Evolutionary conservation across 2,888 invertebrate genomes (phyloP).

Genomic region (Gastrophysa polygoni): DNA sequence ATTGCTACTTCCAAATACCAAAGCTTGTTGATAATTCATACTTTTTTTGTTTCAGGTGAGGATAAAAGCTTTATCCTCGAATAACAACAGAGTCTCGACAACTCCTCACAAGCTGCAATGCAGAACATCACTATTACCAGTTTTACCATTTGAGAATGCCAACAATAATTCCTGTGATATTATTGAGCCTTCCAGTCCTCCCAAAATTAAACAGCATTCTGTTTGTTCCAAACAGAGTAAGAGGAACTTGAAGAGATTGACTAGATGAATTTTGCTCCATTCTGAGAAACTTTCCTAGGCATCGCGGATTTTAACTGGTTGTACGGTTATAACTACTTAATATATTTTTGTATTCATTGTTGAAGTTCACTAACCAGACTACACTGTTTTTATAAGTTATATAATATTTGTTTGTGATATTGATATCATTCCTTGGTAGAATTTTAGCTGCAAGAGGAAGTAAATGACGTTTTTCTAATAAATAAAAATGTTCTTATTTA

Average conservation of each 20-base stretch:
- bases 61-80: constrained; percentile 17
- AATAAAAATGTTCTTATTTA: background rate
- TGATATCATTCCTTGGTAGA: constrained; percentile 5
- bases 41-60: constrained; percentile 19
- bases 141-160: constrained; percentile 25
- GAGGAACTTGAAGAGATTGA: constrained; percentile 51
- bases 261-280: constrained; percentile 30
- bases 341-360: constrained; percentile 13
- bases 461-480: background rate
- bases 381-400: constrained; percentile 12
- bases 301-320: constrained; percentile 13
- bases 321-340: constrained; percentile 14
- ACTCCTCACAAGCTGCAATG: constrained; percentile 13
- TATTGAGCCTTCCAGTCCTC: constrained; percentile 47
- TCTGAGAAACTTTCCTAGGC: background rate
- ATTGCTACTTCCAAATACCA: background rate
- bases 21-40: background rate
- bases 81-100: constrained; percentile 12
- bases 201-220: constrained; percentile 44
- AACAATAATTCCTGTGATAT: constrained; percentile 15
- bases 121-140: constrained; percentile 30
- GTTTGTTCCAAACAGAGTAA: constrained; percentile 53
- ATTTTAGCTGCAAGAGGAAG: background rate
- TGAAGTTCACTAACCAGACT: constrained; percentile 8
- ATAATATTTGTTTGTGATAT: constrained; percentile 18